Percentiles rank a stretch among this genome's conserved stretches.
Conservation (phyloP, 1,140 invertebrate species). For the Hyposmocoma kahamanoa region DNA sequence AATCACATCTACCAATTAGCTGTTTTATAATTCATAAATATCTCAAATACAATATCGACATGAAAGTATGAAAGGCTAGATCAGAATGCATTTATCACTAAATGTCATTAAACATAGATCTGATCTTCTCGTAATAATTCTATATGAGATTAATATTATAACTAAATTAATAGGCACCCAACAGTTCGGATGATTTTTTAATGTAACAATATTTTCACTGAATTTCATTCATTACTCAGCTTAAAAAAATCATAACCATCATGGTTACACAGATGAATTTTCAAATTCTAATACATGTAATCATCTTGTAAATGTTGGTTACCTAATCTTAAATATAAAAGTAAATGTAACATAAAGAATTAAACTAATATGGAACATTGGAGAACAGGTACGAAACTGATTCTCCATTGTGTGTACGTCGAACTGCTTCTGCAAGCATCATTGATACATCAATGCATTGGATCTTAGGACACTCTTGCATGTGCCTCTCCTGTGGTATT, state of each 20-base stretch:
- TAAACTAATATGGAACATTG: conserved; percentile 90
- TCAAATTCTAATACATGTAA: not conserved
- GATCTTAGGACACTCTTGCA: conserved; percentile 96
- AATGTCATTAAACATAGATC: not conserved
- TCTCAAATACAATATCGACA: not conserved
- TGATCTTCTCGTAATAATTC: not conserved
- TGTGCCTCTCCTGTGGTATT: conserved; percentile 97
- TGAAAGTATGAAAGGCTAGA: not conserved
- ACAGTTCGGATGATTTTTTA: not conserved
- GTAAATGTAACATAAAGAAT: conserved; percentile 31
- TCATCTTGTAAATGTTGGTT: conserved; percentile 21
- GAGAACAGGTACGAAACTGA: conserved; percentile 97
- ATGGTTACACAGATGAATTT: too few species aligned
- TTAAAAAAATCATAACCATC: not conserved
- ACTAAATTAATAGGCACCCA: not conserved
- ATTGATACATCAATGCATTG: conserved; percentile 98
- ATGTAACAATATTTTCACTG: not conserved
- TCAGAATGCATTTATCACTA: not conserved
- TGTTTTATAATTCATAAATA: not conserved
- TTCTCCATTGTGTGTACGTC: conserved; percentile 98
- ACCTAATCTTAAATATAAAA: conserved; percentile 27
- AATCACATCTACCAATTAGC: too few species aligned
- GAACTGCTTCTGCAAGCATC: conserved; percentile 98
- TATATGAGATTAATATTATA: not conserved
- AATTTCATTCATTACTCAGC: not conserved